These are phyloP conservation scores for Zosterops pallidus DNA, from an alignment of 2,113 vertebrate genomes.

Conservation along the genomic window DNA sequence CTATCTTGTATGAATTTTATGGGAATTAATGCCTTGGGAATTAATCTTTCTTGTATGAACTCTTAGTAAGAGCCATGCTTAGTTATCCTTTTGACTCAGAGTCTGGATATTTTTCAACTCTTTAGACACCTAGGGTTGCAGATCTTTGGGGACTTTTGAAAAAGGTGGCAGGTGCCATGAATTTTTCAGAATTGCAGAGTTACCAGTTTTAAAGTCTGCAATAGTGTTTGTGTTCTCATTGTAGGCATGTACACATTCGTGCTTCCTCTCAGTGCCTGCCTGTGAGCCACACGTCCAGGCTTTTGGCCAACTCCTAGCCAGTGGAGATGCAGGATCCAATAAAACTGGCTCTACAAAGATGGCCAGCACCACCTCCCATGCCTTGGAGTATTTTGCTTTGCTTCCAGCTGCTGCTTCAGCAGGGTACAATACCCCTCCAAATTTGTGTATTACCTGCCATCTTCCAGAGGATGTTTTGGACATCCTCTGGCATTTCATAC, in stretches of 20 bases:
- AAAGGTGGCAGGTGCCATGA: neutral
- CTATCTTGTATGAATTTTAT: neutral
- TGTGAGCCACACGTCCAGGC: neutral
- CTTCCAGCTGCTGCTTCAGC: neutral
- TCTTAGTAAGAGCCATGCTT: neutral
- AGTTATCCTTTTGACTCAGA: neutral
- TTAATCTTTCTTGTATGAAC: neutral
- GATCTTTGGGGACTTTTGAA: neutral
- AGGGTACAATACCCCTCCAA: neutral
- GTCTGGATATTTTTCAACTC: neutral
- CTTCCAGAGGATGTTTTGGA: neutral
- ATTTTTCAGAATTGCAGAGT: neutral
- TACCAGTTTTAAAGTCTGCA: neutral
- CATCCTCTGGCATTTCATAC: neutral
- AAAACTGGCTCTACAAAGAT: neutral
- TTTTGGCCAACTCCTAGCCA: neutral
- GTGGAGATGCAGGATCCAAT: neutral
- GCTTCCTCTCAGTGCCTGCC: neutral
- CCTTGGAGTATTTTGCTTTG: neutral
- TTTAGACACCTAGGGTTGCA: neutral
- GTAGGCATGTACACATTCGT: accelerated
- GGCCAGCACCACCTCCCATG: neutral
- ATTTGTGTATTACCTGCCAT: neutral
- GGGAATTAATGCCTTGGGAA: neutral
- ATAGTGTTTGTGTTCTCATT: neutral